phyloP scores from a whole-genome alignment of 2,797 vertebrate species.

The Alauda arvensis region DNA sequence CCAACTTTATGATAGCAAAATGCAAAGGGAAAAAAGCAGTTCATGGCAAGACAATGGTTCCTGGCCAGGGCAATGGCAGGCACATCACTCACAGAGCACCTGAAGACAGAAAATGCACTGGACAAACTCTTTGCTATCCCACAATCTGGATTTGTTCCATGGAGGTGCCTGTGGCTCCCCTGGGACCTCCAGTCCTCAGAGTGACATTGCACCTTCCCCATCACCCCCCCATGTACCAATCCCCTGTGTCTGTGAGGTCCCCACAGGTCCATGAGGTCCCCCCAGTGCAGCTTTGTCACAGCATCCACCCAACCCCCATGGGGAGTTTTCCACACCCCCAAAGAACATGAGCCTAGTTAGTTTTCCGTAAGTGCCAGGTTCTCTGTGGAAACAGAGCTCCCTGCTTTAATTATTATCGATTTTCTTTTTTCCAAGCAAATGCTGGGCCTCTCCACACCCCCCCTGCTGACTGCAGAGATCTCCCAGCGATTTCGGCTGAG shows the following conservation, averaged over 20 bases:
- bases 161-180: neutral
- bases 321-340: neutral
- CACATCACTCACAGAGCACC: neutral
- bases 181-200: fast-evolving
- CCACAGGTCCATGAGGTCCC: neutral
- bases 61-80: neutral
- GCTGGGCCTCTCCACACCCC: neutral
- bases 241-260: fast-evolving
- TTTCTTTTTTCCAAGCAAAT: conserved; percentile 19
- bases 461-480: neutral
- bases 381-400: neutral
- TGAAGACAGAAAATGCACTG: fast-evolving
- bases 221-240: fast-evolving
- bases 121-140: neutral
- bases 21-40: neutral
- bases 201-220: fast-evolving
- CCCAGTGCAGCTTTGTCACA: neutral
- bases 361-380: neutral
- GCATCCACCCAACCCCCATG: fast-evolving
- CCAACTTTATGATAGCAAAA: neutral
- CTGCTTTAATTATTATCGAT: conserved; percentile 19
- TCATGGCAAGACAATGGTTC: neutral
- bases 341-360: neutral
- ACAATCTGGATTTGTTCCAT: neutral
- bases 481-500: neutral